Conservation (phyloP, 2,888 invertebrate species). For the Hypercompe scribonia region DNA sequence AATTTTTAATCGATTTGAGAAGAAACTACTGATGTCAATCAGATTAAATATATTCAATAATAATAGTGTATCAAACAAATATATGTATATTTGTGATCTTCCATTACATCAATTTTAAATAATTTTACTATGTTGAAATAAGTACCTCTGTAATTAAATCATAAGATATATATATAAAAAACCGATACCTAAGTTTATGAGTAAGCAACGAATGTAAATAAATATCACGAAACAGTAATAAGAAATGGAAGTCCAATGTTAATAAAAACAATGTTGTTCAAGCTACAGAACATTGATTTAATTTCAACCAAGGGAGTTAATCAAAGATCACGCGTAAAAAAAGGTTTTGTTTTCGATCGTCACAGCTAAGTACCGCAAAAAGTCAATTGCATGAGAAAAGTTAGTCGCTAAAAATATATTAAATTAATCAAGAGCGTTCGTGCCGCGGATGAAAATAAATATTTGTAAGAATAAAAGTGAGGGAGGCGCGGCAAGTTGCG, state of each 20-base stretch:
- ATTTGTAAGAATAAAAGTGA: conserved; percentile 63
- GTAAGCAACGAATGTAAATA: conserved; percentile 21
- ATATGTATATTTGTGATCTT: no score
- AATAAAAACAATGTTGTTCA: conserved; percentile 40
- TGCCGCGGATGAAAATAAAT: conserved; percentile 66
- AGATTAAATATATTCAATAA: no score
- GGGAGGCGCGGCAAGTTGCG: conserved; percentile 53
- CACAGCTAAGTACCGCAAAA: conserved; percentile 65
- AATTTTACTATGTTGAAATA: no score
- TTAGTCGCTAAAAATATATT: conserved; percentile 76
- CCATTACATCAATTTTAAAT: no score
- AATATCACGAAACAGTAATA: conserved; percentile 29
- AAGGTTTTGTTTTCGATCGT: conserved; percentile 54
- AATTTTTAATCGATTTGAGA: no score
- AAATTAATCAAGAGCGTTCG: conserved; percentile 80
- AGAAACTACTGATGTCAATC: no score
- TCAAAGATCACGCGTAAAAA: conserved; percentile 51
- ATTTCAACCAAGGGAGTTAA: conserved; percentile 46
- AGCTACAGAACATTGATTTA: conserved; percentile 33
- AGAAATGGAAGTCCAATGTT: conserved; percentile 25
- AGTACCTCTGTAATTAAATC: no score
- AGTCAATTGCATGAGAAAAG: conserved; percentile 73
- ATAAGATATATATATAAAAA: no score
- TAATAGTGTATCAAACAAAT: no score
- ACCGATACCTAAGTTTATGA: background rate